A percentile compares a stretch with the other conserved stretches of the same genome.
Evolutionary conservation across 2,113 vertebrate genomes (phyloP).

Genomic region (Rhynchomys soricoides): DNA sequence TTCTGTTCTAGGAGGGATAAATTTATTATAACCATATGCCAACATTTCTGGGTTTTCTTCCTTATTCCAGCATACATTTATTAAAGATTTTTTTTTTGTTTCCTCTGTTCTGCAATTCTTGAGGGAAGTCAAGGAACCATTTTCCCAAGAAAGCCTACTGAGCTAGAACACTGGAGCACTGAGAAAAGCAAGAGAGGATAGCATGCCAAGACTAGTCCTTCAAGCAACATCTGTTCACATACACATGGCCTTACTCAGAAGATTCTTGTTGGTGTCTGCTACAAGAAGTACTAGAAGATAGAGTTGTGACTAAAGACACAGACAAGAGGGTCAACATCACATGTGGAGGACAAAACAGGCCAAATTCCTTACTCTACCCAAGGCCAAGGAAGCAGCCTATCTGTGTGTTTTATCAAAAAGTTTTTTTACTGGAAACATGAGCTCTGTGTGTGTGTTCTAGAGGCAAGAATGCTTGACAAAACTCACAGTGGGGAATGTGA

Average conservation of each 20-base stretch:
- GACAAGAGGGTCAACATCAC: not conserved
- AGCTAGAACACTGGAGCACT: not conserved
- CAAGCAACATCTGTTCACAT: not conserved
- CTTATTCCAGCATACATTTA: not conserved
- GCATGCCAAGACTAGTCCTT: not conserved
- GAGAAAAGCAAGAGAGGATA: not conserved
- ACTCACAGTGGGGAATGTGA: not conserved
- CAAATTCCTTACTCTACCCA: not conserved
- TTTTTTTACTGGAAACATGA: not conserved
- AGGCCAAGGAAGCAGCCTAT: not conserved
- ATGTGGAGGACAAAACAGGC: not conserved
- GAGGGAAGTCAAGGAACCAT: not conserved
- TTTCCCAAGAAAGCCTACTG: not conserved
- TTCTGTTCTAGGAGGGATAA: not conserved
- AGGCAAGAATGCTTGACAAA: not conserved
- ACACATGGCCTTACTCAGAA: not conserved
- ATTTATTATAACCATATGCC: not conserved
- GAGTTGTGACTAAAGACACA: not conserved
- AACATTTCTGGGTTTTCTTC: not conserved
- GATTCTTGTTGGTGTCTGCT: not conserved
- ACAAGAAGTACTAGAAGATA: not conserved
- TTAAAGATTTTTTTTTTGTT: not conserved
- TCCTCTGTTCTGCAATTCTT: constrained; percentile 11
- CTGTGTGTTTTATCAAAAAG: not conserved
- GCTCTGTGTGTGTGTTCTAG: not conserved